Evolutionary conservation across 2,888 invertebrate genomes (phyloP), one percentile per base, ranked within the genome.

Genomic region (Antheraea assamensis): DNA sequence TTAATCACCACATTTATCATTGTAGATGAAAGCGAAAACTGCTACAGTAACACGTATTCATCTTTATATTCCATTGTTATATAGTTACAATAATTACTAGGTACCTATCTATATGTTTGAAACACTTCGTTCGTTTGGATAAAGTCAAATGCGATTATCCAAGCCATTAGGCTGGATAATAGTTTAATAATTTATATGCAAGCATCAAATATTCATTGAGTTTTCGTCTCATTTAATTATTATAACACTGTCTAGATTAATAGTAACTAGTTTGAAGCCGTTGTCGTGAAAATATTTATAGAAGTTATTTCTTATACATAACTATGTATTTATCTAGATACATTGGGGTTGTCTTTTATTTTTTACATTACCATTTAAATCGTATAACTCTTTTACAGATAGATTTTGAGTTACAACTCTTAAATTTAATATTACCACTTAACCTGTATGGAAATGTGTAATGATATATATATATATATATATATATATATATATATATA

Each of bases 21-120:
- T 78, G 80, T 83, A 83, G 82, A 88, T 81, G 90, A 92, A 91
- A 92, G 91, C 89, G 91, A 92, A 91, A 91, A 91, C 88, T 75
- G 85, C 87, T 87, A 86, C 88, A 86, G 87, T 81, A 83, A 78
- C 78, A 82, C 82, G 77, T 79, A 84, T 79, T 75, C 74, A 73
- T 75, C 82, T 83, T 84, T 81, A 83, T 83, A 70, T 68, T 66
- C 68, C 35, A 35, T 68, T 35, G 68, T 35, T 35, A 68, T 35
- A 35, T 66, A 68, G 19, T 68, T 21, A 30, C 30, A 30, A 30
- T 64, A 27, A 30, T 64, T 64, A 64, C 17, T 64, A 17, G 17
- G 61, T 21, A 17, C 58, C 58, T 58, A n/a, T n/a, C n/a, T n/a
- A n/a, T n/a, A n/a, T 2, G 58, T 58, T 10, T n/a, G 5, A n/a